These are phyloP conservation scores for Scatophagus argus DNA, from an alignment of 2,113 vertebrate species.

Conservation along the genomic window DNA sequence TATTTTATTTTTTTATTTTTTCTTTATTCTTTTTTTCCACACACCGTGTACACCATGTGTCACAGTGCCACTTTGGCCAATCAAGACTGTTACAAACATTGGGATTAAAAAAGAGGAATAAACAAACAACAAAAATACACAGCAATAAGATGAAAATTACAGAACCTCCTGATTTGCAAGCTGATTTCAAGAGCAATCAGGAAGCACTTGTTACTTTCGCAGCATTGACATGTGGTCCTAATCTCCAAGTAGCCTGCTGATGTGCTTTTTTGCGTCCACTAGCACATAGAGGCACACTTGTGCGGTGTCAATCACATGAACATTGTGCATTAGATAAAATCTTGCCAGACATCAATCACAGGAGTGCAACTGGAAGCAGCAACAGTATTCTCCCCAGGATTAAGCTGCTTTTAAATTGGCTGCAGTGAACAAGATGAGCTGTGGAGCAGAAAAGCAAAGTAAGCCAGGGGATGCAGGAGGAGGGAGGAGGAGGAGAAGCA, in stretches of 20 bases:
- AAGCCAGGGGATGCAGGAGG: conserved; percentile 59
- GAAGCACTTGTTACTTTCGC: conserved; percentile 46
- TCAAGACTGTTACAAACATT: conserved; percentile 32
- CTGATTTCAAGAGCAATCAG: conserved; percentile 67
- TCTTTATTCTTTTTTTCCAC: too few species aligned
- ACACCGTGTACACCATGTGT: not conserved
- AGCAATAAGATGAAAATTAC: conserved; percentile 18
- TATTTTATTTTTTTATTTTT: too few species aligned
- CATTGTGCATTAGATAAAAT: conserved; percentile 74
- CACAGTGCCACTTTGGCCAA: conserved; percentile 25
- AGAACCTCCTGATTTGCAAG: conserved; percentile 60
- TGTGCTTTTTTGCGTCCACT: conserved; percentile 48
- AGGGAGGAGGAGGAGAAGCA: conserved; percentile 20
- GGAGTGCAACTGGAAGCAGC: conserved; percentile 56
- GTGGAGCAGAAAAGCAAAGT: conserved; percentile 68
- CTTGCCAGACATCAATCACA: conserved; percentile 77
- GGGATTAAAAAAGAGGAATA: conserved; percentile 2
- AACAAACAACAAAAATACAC: not conserved
- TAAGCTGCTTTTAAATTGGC: conserved; percentile 82
- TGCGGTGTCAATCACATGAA: conserved; percentile 77
- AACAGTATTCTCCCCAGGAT: conserved; percentile 77
- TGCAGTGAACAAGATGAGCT: conserved; percentile 73
- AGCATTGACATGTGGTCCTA: conserved; percentile 61
- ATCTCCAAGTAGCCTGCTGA: conserved; percentile 57
- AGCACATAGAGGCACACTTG: conserved; percentile 47